Evolutionary conservation across 2,888 invertebrate genomes (phyloP).

Genomic region (Nowickia ferox): DNA sequence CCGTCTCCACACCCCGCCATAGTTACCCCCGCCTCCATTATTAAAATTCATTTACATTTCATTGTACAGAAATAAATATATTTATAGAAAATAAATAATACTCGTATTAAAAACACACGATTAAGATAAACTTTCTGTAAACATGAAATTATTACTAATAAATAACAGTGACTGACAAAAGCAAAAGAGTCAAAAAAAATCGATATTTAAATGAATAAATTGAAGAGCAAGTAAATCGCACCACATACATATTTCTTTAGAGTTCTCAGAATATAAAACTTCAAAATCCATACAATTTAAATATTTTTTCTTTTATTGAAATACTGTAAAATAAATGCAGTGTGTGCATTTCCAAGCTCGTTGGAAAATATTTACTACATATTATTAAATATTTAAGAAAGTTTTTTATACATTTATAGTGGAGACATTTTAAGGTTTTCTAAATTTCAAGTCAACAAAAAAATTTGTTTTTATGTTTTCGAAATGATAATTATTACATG

Average conservation of each 20-base stretch:
- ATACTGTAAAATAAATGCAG: too few species aligned
- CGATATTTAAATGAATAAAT: background rate
- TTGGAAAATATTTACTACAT: too few species aligned
- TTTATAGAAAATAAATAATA: conserved; percentile 22
- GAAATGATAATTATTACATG: too few species aligned
- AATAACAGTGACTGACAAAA: conserved; percentile 41
- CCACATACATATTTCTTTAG: background rate
- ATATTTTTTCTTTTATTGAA: background rate
- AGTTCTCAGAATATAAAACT: background rate
- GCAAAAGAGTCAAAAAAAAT: background rate
- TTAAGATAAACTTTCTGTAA: conserved; percentile 46
- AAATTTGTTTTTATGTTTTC: too few species aligned
- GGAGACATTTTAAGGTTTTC: too few species aligned
- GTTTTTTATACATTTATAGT: too few species aligned
- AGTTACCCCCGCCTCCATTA: conserved; percentile 13
- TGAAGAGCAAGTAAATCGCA: background rate
- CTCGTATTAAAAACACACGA: conserved; percentile 4
- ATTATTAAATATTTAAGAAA: too few species aligned
- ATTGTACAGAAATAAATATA: conserved; percentile 40
- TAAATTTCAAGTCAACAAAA: too few species aligned
- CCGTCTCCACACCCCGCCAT: background rate
- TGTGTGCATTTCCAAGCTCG: too few species aligned
- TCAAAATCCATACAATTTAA: background rate
- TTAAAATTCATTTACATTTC: conserved; percentile 43
- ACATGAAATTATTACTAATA: conserved; percentile 34